Conservation (phyloP, 2,888 invertebrate genomes). For the Coenonympha arcania region DNA sequence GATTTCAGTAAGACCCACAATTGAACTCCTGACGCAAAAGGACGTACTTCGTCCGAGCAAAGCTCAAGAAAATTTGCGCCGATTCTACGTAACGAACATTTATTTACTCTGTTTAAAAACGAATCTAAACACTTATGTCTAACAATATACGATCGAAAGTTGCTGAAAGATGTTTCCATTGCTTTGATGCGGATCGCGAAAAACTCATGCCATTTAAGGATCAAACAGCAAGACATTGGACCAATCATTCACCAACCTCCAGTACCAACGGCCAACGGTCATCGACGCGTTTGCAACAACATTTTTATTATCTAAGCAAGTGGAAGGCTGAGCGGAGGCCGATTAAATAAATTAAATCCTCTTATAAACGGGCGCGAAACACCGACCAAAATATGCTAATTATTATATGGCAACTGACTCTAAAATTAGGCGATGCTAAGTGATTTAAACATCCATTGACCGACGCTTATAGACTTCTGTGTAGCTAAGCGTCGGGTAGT, state of each 20-base stretch:
- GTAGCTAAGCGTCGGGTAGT: no score
- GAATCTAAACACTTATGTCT: slow-evolving; percentile 52
- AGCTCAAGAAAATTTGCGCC: no score
- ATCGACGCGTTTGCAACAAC: slow-evolving; percentile 47
- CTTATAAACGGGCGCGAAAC: neutral
- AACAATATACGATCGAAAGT: slow-evolving; percentile 30
- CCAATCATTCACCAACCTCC: neutral
- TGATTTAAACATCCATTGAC: no score
- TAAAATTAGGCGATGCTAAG: no score
- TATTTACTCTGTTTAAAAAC: slow-evolving; percentile 39
- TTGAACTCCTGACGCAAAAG: no score
- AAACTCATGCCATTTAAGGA: no score
- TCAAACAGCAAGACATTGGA: slow-evolving; percentile 3
- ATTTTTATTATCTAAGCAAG: slow-evolving; percentile 45
- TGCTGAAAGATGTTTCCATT: neutral
- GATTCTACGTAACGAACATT: slow-evolving; percentile 40
- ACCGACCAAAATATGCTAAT: neutral
- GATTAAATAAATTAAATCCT: slow-evolving; percentile 28
- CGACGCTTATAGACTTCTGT: no score
- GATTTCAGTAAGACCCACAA: no score
- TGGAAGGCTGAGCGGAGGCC: slow-evolving; percentile 29
- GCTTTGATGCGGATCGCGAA: neutral
- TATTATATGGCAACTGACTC: no score
- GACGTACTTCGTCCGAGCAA: no score
- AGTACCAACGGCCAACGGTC: neutral